phyloP scores from a whole-genome alignment of 2,797 vertebrate genomes.

The Agapornis canus region DNA sequence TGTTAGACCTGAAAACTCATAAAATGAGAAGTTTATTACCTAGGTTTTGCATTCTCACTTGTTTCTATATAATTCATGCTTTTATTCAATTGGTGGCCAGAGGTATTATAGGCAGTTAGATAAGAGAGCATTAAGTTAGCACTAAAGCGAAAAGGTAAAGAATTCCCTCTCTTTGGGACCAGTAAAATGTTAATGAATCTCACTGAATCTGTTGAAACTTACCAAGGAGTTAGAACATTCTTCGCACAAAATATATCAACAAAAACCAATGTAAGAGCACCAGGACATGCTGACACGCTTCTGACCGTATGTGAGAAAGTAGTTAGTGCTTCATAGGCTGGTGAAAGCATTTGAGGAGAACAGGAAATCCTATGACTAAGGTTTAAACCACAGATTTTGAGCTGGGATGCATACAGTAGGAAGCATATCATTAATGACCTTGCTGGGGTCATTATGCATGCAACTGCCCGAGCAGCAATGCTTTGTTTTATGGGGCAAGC shows the following conservation, averaged over 20 bases:
- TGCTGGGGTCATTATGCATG: neutral
- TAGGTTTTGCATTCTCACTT: neutral
- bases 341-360: neutral
- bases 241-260: neutral
- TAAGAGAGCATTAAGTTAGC: neutral
- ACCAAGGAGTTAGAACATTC: neutral
- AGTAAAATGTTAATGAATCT: neutral
- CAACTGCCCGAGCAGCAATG: neutral
- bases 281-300: neutral
- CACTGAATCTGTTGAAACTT: neutral
- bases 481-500: neutral
- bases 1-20: neutral
- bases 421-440: neutral
- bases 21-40: neutral
- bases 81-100: neutral
- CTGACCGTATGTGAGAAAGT: neutral
- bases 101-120: neutral
- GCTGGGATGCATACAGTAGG: neutral
- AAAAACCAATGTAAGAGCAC: rapidly evolving
- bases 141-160: neutral
- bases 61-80: neutral
- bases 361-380: neutral
- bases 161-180: neutral
- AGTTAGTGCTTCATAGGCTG: neutral
- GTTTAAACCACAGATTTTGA: neutral